Conservation (phyloP, 2,797 vertebrate species). For the Lepilemur septentrionalis region DNA sequence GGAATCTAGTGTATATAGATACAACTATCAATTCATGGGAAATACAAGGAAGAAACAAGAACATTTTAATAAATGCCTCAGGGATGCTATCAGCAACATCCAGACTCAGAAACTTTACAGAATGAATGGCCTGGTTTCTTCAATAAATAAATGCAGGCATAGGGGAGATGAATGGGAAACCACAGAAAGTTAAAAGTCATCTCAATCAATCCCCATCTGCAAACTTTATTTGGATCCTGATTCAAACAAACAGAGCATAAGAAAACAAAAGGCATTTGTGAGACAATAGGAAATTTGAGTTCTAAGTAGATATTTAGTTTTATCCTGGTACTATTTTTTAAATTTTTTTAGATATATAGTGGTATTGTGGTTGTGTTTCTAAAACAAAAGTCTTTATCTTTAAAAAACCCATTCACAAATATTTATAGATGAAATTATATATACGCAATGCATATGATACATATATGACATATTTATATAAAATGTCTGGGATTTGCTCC, state of each 20-base stretch:
- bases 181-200: background rate
- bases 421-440: background rate
- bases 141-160: background rate
- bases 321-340: background rate
- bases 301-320: background rate
- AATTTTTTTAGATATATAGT: background rate
- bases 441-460: background rate
- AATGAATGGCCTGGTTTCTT: background rate
- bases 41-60: background rate
- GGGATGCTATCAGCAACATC: background rate
- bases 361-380: background rate
- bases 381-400: background rate
- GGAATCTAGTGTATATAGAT: background rate
- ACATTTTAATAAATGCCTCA: background rate
- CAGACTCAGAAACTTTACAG: background rate
- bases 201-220: background rate
- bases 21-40: background rate
- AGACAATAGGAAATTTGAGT: background rate
- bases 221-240: background rate
- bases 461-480: background rate
- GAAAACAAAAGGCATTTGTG: background rate
- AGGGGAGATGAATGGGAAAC: background rate
- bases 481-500: background rate
- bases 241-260: background rate
- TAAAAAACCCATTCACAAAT: background rate